Conservation (phyloP, 2,113 vertebrate species). For the Trogon surrucura region DNA sequence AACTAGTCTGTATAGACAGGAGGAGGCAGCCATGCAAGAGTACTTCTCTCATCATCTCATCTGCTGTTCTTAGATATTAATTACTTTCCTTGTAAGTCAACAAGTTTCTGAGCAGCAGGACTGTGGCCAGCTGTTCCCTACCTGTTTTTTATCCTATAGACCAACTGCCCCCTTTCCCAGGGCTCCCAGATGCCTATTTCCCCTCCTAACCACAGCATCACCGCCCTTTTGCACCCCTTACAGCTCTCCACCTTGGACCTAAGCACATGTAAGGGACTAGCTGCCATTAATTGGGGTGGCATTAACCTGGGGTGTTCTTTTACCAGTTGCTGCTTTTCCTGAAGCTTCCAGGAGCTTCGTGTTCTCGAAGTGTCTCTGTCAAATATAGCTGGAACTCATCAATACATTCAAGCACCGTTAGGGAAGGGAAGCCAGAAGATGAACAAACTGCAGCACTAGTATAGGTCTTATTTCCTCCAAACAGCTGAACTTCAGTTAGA, state of each 20-base stretch:
- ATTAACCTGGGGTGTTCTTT: not conserved
- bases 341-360: not conserved
- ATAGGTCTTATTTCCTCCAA: not conserved
- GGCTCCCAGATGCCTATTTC: not conserved
- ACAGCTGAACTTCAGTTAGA: not conserved
- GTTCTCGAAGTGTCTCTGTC: not conserved
- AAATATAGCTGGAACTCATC: not conserved
- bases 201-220: not conserved
- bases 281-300: not conserved
- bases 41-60: not conserved
- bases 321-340: not conserved
- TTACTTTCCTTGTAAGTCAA: not conserved
- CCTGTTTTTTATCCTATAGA: not conserved
- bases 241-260: not conserved
- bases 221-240: not conserved
- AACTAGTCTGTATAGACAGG: not conserved
- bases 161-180: not conserved
- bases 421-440: not conserved
- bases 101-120: not conserved
- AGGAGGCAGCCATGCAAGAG: not conserved
- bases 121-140: not conserved
- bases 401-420: not conserved
- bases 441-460: not conserved
- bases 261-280: not conserved
- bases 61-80: not conserved